Evolutionary conservation across 1,140 invertebrate genomes (phyloP), one percentile per base, ranked within the genome.

Genomic region (Halesus radiatus): DNA sequence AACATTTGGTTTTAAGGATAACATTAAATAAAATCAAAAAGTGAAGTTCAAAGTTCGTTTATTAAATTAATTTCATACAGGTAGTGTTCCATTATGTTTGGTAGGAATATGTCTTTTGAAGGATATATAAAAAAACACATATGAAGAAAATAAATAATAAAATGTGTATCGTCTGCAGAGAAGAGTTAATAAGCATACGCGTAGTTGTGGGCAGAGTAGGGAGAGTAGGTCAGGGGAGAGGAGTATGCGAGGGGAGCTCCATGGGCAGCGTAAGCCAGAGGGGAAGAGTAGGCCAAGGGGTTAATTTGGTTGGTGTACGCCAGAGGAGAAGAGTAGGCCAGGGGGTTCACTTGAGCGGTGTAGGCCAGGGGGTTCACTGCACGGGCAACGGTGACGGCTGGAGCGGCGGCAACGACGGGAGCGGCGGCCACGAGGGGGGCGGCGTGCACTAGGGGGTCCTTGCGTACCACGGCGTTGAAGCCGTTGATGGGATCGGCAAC

Each of bases 401-500:
- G 92, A 37, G 92, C 86, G 15, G 91, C 86, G 84, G 91, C 91
- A 84, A 5, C 91, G 91, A 3, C 88, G 86, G 45, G 91, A 89
- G 53, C 89, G 86, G 7, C 66, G 22, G 83, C 84, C 29, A 79
- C 72, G 66, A 75, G 37, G 16, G 75, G 78, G 53, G 77, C 80
- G 50, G 76, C 78, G 53, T 56, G 64, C 74, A 78, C 72, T 45
- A 80, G 70, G 60, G 81, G 79, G 74, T 83, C 81, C 73, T 79
- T 81, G 73, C 78, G 84, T 64, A 82, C 84, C 68, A 84, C 81
- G 76, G 76, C 85, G 84, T 79, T 85, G 78, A 82, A 84, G 29
- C 92, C 92, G 78, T 92, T 92, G 54, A 92, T 86, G 26, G 92
- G 86, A 85, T 92, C 91, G 18, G 91, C 90, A n/a, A 90, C 87